Conservation (phyloP, 2,113 vertebrate species). For the Turnix velox region DNA sequence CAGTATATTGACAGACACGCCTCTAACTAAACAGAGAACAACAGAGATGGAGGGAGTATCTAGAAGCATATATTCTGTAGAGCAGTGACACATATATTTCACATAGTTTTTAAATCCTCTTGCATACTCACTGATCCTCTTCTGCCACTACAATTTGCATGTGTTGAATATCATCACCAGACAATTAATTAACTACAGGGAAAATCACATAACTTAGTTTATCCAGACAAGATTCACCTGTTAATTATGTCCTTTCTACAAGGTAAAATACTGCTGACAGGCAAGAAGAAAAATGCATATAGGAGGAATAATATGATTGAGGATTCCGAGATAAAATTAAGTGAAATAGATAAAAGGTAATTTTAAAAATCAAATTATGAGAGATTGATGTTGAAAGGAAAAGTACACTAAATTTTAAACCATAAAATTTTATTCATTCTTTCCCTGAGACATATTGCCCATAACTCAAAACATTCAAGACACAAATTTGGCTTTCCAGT, state of each 20-base stretch:
- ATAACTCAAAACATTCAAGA: background rate
- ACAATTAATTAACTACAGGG: background rate
- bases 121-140: background rate
- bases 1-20: background rate
- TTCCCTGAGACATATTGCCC: background rate
- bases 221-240: background rate
- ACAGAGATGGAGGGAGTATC: background rate
- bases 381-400: background rate
- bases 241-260: background rate
- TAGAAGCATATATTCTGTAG: background rate
- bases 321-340: background rate
- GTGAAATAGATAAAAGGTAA: background rate
- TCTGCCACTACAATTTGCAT: background rate
- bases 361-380: background rate
- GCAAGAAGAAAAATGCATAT: background rate
- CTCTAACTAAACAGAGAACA: background rate
- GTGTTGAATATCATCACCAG: background rate
- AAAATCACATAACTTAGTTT: background rate
- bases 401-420: background rate
- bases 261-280: background rate
- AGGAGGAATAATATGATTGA: background rate
- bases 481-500: background rate
- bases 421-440: background rate
- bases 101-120: background rate
- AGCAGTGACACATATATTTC: background rate